Evolutionary conservation across 2,797 vertebrate species (phyloP).

Genomic region (Lagodon rhomboides): DNA sequence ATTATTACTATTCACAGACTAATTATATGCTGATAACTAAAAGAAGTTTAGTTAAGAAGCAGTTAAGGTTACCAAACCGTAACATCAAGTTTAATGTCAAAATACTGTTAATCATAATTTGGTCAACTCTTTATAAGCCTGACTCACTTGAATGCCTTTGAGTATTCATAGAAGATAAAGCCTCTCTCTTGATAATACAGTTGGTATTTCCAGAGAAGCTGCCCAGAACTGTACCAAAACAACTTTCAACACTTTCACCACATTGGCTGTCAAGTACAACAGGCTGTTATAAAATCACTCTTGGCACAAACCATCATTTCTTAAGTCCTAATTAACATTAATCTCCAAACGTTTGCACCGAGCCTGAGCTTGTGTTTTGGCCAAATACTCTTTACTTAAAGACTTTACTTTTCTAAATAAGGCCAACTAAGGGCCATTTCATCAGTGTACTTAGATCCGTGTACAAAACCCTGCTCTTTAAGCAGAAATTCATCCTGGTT

Average conservation of each 20-base stretch:
- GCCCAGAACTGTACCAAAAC: not conserved
- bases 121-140: not conserved
- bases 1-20: not conserved
- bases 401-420: not conserved
- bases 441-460: not conserved
- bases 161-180: not conserved
- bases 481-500: no score
- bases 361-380: not conserved
- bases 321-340: not conserved
- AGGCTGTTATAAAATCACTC: conserved; percentile 4
- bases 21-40: not conserved
- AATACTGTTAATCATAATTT: not conserved
- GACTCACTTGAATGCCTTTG: not conserved
- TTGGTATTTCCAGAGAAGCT: not conserved
- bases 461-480: not conserved
- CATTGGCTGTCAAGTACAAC: not conserved
- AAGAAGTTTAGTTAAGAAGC: no score
- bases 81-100: not conserved
- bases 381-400: not conserved
- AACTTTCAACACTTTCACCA: not conserved
- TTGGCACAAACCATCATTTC: not conserved
- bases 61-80: not conserved
- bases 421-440: not conserved
- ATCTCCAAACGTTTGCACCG: not conserved
- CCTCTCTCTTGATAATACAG: not conserved